Evolutionary conservation across 2,113 vertebrate genomes (phyloP).

Genomic region (Pollimyrus isidori): DNA sequence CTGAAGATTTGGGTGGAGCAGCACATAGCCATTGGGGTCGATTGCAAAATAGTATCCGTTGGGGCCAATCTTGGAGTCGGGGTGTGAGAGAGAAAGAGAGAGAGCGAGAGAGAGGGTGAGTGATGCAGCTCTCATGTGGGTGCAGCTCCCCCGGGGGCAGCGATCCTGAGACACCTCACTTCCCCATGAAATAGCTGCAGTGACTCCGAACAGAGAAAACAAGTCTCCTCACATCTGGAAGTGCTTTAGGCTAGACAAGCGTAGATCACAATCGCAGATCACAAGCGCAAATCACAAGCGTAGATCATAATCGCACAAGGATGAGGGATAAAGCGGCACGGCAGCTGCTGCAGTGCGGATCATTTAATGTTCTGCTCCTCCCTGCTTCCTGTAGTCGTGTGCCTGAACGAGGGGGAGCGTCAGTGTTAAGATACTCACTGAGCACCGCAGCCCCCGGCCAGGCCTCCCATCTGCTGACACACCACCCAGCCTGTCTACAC

Average conservation of each 20-base stretch:
- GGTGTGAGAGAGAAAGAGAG: background rate
- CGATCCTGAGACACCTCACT: background rate
- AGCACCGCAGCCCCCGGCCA: background rate
- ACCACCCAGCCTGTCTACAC: background rate
- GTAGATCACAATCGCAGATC: background rate
- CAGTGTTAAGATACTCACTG: background rate
- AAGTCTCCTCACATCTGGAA: constrained; percentile 10
- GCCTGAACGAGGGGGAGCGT: background rate
- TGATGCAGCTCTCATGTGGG: background rate
- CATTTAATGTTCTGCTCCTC: background rate
- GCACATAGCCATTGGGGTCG: constrained; percentile 93
- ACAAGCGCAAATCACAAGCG: background rate
- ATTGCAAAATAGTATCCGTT: constrained; percentile 98
- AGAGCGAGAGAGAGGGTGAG: background rate
- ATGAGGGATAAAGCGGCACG: background rate
- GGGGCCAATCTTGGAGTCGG: constrained; percentile 72
- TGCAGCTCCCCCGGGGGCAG: background rate
- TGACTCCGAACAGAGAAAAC: background rate
- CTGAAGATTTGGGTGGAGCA: constrained; percentile 92
- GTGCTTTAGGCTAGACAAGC: background rate
- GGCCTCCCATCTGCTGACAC: background rate
- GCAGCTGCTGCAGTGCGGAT: background rate
- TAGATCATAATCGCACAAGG: background rate
- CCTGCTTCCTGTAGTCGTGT: background rate
- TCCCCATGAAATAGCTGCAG: background rate